Evolutionary conservation across 2,113 vertebrate species (phyloP).

Genomic region (Lepisosteus osseus): DNA sequence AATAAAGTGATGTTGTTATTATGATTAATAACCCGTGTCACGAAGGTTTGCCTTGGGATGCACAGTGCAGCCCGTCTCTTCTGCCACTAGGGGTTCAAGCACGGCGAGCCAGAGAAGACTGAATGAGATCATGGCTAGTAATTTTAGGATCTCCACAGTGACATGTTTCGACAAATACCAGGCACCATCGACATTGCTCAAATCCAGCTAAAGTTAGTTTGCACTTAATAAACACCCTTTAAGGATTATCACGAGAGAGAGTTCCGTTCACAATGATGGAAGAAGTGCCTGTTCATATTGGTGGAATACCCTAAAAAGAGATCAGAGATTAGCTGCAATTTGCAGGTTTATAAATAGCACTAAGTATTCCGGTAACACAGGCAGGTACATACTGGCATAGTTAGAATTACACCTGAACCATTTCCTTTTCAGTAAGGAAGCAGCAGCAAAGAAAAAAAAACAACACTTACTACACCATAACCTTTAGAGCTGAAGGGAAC

Average conservation of each 20-base stretch:
- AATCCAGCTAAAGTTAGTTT: neutral
- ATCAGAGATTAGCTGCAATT: neutral
- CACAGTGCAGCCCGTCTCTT: too few relatives aligned
- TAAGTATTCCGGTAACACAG: slow-evolving; percentile 19
- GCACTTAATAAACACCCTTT: too few relatives aligned
- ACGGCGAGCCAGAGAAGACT: neutral
- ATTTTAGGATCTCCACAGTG: slow-evolving; percentile 4
- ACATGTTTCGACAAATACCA: neutral
- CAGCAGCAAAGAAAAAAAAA: neutral
- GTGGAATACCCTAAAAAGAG: neutral
- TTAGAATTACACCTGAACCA: neutral
- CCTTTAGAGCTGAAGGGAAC: too few relatives aligned
- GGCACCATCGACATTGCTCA: neutral
- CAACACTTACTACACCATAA: neutral
- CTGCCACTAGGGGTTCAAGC: too few relatives aligned
- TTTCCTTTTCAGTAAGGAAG: neutral
- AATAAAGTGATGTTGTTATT: too few relatives aligned
- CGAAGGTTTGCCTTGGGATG: too few relatives aligned
- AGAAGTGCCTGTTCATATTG: neutral
- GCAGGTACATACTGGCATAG: slow-evolving; percentile 1
- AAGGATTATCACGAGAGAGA: too few relatives aligned
- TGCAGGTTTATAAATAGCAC: slow-evolving; percentile 13
- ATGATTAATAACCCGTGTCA: too few relatives aligned
- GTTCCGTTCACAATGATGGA: too few relatives aligned
- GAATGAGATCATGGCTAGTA: slow-evolving; percentile 19